Evolutionary conservation across 2,113 vertebrate species (phyloP), one percentile per base, ranked within the genome.

Genomic region (Jaculus jaculus): DNA sequence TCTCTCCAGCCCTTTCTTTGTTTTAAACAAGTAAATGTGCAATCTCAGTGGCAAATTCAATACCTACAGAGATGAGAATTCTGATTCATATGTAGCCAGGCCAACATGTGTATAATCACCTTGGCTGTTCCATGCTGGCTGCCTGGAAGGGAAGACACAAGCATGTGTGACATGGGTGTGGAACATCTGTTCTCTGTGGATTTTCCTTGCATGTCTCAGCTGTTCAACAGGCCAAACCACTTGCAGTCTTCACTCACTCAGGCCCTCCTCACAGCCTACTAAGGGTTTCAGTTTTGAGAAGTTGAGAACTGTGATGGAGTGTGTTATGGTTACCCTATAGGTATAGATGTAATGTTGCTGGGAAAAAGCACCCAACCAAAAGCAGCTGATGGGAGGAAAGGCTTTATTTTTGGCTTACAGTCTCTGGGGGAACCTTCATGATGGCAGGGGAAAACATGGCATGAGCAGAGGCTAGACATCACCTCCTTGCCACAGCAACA

Each of bases 101-200:
- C 7, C 47, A 37, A 0, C 17, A 26, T 65, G 58, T 63, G 81
- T 74, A 54, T 30, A 13, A 4, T 26, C 0, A 0, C 2, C 23
- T 18, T 4, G 68, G 28, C 24, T 73, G 17, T 1, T 39, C 73
- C 12, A 1, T 34, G 28, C 37, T 60, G 13, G 26, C 75, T 8
- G 54, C 72, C 42, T 69, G 28, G 80, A 13, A 6, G 23, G 23
- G 75, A 68, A 84, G 82, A 39, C n/a, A 16, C 34, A 2, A 2
- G 0, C 11, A 7, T 11, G 13, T 51, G 74, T 94, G 90, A 75
- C 54, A n/a, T n/a, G 24, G 80, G 84, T 61, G 58, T 15, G 58
- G 15, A 23, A 4, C 61, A 2, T 80, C 51, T 92, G 1, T 47
- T 47, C 68, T 84, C 11, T 47, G 47, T 66, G 16, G 73, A 84